Evolutionary conservation across 1,140 invertebrate species (phyloP), one percentile per base, ranked within the genome.

Genomic region (Xylocopa sonorina): DNA sequence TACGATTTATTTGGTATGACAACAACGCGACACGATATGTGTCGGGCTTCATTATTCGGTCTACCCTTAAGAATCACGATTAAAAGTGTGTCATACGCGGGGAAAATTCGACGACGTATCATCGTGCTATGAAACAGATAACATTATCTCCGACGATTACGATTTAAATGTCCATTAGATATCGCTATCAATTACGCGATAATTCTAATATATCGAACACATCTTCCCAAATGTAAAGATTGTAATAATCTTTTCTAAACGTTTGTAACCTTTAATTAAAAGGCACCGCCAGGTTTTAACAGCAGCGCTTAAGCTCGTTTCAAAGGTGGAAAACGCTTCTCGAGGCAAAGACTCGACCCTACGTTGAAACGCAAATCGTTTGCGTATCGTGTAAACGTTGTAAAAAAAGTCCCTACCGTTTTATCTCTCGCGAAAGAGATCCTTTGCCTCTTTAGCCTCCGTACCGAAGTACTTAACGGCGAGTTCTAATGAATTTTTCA

Each of bases 151-250:
- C 46, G 27, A 34, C 24, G 14, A 6, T 18, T 24, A 34, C 32
- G 48, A 51, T 68, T 68, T 68, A 68, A 68, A 68, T 51, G 32
- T 3, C 16, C n/a, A 18, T 24, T 10, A 51, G 32, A 51, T 68
- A n/a, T 55, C 14, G 51, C 1, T 55, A 50, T 50, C 48, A 12
- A 46, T 7, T 21, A 50, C n/a, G 2, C 18, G 48, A 50, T 12
- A 7, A 3, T 1, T n/a, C n/a, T n/a, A n/a, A n/a, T 5, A 53
- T 24, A 27, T 16, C 51, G 24, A n/a, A 27, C 10, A 1, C 51
- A 4, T 12, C 1, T 53, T 10, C 10, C 9, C 0, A 12, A 53
- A 24, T n/a, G n/a, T n/a, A 50, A 21, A 12, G 7, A 46, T 46
- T 7, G 12, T 46, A 46, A 10, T 46, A 46, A 46, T 38, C 38